phyloP scores from a whole-genome alignment of 2,888 invertebrate genomes.

The Oxyscelio sp. region DNA sequence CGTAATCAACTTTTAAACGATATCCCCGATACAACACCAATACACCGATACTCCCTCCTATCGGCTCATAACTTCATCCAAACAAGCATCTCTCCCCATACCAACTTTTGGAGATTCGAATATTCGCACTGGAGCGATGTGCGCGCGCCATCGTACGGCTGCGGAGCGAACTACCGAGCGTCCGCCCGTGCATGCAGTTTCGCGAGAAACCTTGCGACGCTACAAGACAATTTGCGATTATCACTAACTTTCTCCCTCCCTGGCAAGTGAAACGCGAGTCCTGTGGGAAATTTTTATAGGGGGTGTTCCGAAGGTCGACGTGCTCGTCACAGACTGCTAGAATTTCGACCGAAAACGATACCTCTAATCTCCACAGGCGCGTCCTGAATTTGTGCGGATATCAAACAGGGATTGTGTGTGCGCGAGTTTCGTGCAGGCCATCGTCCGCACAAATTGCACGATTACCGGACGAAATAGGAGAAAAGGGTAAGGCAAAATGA shows the following conservation, averaged over 20 bases:
- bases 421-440: constrained; percentile 54
- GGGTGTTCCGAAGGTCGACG: not conserved
- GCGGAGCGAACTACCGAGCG: constrained; percentile 24
- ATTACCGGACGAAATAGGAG: constrained; percentile 28
- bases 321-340: not conserved
- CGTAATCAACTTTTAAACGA: too few relatives aligned
- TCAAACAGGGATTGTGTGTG: constrained; percentile 54
- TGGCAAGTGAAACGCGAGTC: not conserved
- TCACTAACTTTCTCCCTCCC: not conserved
- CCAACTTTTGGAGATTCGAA: too few relatives aligned
- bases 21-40: too few relatives aligned
- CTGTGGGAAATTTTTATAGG: not conserved
- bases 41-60: too few relatives aligned
- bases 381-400: constrained; percentile 27
- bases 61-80: too few relatives aligned
- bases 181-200: constrained; percentile 55
- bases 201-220: constrained; percentile 65
- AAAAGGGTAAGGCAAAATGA: constrained; percentile 36
- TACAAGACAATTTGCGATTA: constrained; percentile 29
- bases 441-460: constrained; percentile 44
- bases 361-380: not conserved
- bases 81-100: too few relatives aligned
- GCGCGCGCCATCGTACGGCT: constrained; percentile 50
- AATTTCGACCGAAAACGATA: not conserved
- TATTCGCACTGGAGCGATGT: too few relatives aligned